Percentiles rank a stretch among this genome's conserved stretches.
Conservation (phyloP, 2,888 invertebrate species). For the Prenolepis imparis region DNA sequence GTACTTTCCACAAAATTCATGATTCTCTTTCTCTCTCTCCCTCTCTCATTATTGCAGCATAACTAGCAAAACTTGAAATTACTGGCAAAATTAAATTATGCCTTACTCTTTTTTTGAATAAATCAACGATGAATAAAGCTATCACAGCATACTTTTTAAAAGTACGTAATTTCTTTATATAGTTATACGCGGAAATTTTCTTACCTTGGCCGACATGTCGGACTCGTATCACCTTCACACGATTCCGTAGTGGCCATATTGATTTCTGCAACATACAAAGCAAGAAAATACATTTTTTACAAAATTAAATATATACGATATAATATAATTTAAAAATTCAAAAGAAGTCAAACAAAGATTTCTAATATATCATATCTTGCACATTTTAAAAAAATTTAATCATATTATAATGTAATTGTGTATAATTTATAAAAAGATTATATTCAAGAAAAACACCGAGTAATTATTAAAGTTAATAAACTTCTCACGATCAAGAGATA, state of each 20-base stretch:
- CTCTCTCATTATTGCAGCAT: background rate
- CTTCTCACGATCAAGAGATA: background rate
- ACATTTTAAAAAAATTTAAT: background rate
- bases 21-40: background rate
- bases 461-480: slow-evolving; percentile 15
- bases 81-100: slow-evolving; percentile 18
- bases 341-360: background rate
- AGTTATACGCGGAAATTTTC: slow-evolving; percentile 24
- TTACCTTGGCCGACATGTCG: slow-evolving; percentile 82
- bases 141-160: background rate
- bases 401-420: background rate
- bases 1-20: slow-evolving; percentile 42
- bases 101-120: background rate
- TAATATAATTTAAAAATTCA: background rate
- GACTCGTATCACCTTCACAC: slow-evolving; percentile 79
- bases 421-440: slow-evolving; percentile 4
- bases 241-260: slow-evolving; percentile 80
- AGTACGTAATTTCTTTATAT: background rate
- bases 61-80: slow-evolving; percentile 19
- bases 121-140: slow-evolving; percentile 5
- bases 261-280: slow-evolving; percentile 72
- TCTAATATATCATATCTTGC: background rate
- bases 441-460: background rate
- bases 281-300: background rate
- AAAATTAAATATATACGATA: background rate